Base-by-base conservation (phyloP, 2,113 vertebrate genomes). In the Ictidomys tridecemlineatus region DNA sequence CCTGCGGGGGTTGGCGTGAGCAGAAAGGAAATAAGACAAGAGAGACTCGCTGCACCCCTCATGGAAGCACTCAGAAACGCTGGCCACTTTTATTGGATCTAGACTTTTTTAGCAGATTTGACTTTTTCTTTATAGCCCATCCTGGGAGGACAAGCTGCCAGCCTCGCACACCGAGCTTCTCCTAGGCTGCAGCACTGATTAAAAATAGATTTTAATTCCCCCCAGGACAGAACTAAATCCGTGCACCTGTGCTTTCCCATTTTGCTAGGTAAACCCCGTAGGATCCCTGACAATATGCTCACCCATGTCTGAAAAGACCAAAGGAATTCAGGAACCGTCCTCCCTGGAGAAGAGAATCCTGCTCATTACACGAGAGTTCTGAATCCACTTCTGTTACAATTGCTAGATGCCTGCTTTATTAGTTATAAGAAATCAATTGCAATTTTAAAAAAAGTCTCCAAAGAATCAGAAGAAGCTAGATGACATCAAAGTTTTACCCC, bases 161-260 rank as follows among this genome's bases (percentile, higher is more conserved):
- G 51, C 51, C 37, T 10, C 26, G 16, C 28, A 26, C 0, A 5
- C 42, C 34, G 0, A 6, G 1, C 30, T 69, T 77, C 61, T 69
- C 82, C 65, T 18, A 8, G 3, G 28, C 73, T 18, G 28, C 2
- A 65, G 45, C 37, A 5, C 69, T 73, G 73, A 76, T 85, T 83
- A 85, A 95, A 97, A 97, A 97, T 89, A 96, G 82, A 95, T 83
- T 58, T n/a, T n/a, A 65, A 88, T 85, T 67, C 93, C 80, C 90
- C 63, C 34, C 37, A 77, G 92, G 85, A 95, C 93, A 85, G 42
- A 95, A 91, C 77, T 65, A 73, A 73, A 65, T 76, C 53, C 32
- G 79, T 80, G 86, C 92, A 93, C 80, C 93, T 87, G 94, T 34
- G 92, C 65, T 13, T 84, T 37, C 91, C 80, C 42, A 0, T 78